Evolutionary conservation across 53 echinoderm and acorn worm species (phyloP), one percentile per base, ranked within the genome.

Genomic region (Astropecten irregularis): DNA sequence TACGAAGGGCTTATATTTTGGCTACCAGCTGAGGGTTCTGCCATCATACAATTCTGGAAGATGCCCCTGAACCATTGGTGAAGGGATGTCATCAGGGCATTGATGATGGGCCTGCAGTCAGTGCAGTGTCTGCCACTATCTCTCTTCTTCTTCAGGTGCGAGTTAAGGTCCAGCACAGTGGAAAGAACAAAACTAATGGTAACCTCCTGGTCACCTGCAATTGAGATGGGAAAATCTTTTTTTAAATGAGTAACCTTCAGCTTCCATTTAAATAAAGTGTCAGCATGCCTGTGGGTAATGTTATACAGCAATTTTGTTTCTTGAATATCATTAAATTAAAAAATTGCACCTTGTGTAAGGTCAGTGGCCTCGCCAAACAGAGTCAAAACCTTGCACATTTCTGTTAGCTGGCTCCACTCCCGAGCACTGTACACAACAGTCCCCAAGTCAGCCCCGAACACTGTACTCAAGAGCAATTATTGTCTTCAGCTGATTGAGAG

Each of bases 351-450:
- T 63, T 73, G 86, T 2, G 76, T 76, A n/a, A 76, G 37, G 18
- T 73, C 86, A 20, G 86, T 85, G 16, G 74, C 86, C 65, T 85
- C 86, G 4, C 44, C n/a, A 37, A 85, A 84, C 2, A 76, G 86
- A 25, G 47, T 28, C 44, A 85, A 40, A 44, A 74, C 32, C 1
- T 85, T 76, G 19, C 62, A 47, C 76, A 85, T 33, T 42, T 85
- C 86, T 4, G 16, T 76, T 38, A 85, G 54, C 65, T 85, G 86
- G 51, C 36, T 74, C 74, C 86, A 85, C 30, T 85, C 76, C 10
- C 73, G 63, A 15, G 53, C 65, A 18, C 48, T 74, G 51, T 61
- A 74, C 6, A 52, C 63, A 21, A 76, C 74, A 2, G 36, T 16
- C 18, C 0, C 0, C 14, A 74, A 74, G 15, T 49, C 52, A 18